Percentiles rank a stretch among this genome's conserved stretches.
These are phyloP conservation scores for Ctenicera cuprea DNA, from an alignment of 2,888 invertebrate genomes.

Conservation along the genomic window DNA sequence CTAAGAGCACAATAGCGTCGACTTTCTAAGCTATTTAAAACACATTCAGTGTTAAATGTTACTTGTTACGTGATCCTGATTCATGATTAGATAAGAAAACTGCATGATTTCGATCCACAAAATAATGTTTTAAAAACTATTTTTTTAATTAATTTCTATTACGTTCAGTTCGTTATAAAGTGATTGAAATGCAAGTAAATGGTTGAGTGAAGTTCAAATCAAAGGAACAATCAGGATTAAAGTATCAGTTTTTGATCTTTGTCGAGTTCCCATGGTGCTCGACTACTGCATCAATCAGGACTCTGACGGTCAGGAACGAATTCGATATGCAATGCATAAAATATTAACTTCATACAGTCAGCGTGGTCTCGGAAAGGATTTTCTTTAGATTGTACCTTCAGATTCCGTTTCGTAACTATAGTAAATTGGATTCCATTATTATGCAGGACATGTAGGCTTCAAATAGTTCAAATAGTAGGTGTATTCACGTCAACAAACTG, in stretches of 20 bases:
- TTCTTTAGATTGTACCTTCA: constrained; percentile 29
- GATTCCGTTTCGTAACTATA: constrained; percentile 27
- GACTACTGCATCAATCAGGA: constrained; percentile 56
- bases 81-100: too few species aligned
- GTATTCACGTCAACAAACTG: constrained; percentile 4
- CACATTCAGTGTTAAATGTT: constrained; percentile 10
- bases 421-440: neutral
- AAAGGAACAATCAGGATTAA: constrained; percentile 57
- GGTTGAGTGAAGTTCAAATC: constrained; percentile 43
- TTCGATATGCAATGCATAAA: constrained; percentile 55
- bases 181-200: neutral
- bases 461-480: constrained; percentile 20
- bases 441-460: constrained; percentile 11
- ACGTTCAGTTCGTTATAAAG: neutral
- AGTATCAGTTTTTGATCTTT: constrained; percentile 58
- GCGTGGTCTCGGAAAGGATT: constrained; percentile 33
- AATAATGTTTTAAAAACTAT: too few species aligned
- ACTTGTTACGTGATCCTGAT: neutral
- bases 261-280: constrained; percentile 56
- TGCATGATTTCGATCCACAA: too few species aligned
- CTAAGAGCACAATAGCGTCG: too few species aligned
- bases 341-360: constrained; percentile 48
- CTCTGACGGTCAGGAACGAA: constrained; percentile 52
- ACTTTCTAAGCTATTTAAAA: constrained; percentile 7
- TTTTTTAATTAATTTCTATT: too few species aligned